phyloP scores from a whole-genome alignment of 2,797 vertebrate species.

The Ambastaia sidthimunki region DNA sequence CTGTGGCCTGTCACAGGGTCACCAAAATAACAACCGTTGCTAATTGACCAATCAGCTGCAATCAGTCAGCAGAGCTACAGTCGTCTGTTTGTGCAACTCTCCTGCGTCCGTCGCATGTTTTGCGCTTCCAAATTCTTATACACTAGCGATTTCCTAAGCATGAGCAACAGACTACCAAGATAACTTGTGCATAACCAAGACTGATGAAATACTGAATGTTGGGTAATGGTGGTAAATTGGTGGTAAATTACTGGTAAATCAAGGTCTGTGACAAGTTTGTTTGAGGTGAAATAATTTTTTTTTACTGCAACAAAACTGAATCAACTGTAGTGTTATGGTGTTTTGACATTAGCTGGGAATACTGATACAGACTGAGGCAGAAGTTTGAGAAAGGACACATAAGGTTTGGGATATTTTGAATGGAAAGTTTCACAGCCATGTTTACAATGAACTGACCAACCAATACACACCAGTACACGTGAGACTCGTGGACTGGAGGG shows the following conservation, averaged over 20 bases:
- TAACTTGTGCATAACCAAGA: neutral
- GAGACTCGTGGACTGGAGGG: neutral
- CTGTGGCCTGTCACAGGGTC: constrained; percentile 52
- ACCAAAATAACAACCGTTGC: constrained; percentile 40
- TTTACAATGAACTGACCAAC: too few species aligned
- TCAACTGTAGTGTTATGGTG: too few species aligned
- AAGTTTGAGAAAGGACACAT: too few species aligned
- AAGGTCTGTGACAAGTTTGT: too few species aligned
- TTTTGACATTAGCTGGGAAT: too few species aligned
- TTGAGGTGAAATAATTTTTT: too few species aligned
- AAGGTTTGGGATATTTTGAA: too few species aligned
- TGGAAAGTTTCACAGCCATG: too few species aligned
- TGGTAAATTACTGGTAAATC: constrained; percentile 1
- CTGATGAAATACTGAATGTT: neutral
- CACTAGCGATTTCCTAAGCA: neutral
- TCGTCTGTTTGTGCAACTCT: constrained; percentile 14
- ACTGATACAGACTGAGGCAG: too few species aligned
- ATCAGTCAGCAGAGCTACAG: too few species aligned
- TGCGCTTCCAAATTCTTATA: neutral
- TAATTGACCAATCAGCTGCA: constrained; percentile 57
- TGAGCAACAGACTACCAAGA: constrained; percentile 17
- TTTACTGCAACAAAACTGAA: too few species aligned
- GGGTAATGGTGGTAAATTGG: constrained; percentile 5
- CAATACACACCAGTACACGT: neutral
- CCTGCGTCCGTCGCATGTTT: neutral